Conservation (phyloP, 2,888 invertebrate species). For the Eupithecia pulchellata region DNA sequence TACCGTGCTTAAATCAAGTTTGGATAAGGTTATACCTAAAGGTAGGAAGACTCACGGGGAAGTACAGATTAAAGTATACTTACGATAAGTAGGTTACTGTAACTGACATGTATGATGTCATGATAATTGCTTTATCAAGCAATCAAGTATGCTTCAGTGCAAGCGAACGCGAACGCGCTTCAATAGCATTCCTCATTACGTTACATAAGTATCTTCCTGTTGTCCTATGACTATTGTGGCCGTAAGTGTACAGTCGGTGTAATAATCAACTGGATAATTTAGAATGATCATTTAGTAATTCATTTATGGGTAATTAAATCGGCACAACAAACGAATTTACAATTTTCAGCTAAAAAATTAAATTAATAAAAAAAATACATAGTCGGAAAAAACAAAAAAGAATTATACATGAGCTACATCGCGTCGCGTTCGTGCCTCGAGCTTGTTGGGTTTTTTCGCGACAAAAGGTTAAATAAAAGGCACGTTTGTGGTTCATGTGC, state of each 20-base stretch:
- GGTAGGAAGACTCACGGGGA: not conserved
- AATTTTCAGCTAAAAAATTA: not conserved
- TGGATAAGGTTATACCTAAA: not conserved
- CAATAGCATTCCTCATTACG: conserved; percentile 8
- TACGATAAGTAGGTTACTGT: not conserved
- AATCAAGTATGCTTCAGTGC: conserved; percentile 3
- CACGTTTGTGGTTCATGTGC: no score
- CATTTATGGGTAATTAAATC: not conserved
- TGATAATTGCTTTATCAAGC: not conserved
- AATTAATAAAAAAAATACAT: not conserved
- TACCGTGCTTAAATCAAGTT: no score
- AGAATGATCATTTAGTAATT: not conserved
- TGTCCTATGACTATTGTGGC: not conserved
- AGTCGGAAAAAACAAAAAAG: not conserved
- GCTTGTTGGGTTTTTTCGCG: no score
- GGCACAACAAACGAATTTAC: not conserved
- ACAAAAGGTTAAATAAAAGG: no score
- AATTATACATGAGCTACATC: no score
- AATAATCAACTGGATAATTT: not conserved
- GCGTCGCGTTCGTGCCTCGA: no score
- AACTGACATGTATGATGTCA: not conserved
- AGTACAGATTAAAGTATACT: not conserved
- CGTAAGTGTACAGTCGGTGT: not conserved
- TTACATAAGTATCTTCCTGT: conserved; percentile 1
- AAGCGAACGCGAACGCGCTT: conserved; percentile 5